A percentile compares a stretch with the other conserved stretches of the same genome.
phyloP scores from a whole-genome alignment of 2,888 invertebrate species.

The Ferrisia virgata region DNA sequence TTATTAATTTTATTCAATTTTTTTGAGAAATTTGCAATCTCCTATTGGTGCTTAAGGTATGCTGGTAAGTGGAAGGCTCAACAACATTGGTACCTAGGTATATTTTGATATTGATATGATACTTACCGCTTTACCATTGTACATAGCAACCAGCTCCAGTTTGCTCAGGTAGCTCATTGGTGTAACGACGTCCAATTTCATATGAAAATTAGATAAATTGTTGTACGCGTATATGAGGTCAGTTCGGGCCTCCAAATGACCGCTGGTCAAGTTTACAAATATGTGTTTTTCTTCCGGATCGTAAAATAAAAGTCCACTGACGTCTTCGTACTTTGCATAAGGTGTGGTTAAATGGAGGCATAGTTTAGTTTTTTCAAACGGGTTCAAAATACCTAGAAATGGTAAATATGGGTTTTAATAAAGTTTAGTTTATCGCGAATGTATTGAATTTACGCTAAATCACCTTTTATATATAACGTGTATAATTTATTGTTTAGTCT shows the following conservation, averaged over 20 bases:
- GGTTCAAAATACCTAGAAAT: conserved; percentile 62
- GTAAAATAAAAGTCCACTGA: conserved; percentile 69
- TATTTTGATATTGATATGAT: too few species aligned
- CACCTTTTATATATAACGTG: conserved; percentile 49
- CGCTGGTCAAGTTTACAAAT: conserved; percentile 69
- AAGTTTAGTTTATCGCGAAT: too few species aligned
- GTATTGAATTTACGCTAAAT: not conserved
- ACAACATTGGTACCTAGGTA: too few species aligned
- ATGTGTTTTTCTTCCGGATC: conserved; percentile 68
- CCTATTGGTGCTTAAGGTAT: too few species aligned
- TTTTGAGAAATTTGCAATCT: too few species aligned
- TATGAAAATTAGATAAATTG: conserved; percentile 65
- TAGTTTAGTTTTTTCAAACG: conserved; percentile 72
- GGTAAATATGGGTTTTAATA: not conserved
- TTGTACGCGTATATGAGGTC: conserved; percentile 65
- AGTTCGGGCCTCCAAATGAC: conserved; percentile 66
- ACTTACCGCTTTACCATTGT: conserved; percentile 64
- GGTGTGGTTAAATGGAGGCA: conserved; percentile 73
- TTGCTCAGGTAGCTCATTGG: conserved; percentile 69
- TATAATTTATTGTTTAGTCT: conserved; percentile 49
- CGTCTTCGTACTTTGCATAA: conserved; percentile 63
- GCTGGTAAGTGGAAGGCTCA: too few species aligned
- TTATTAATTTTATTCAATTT: too few species aligned
- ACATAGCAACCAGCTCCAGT: conserved; percentile 66
- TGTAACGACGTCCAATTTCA: conserved; percentile 69